These are phyloP conservation scores for Polypedilum pembai DNA, from an alignment of 1,140 invertebrate species.

Conservation along the genomic window DNA sequence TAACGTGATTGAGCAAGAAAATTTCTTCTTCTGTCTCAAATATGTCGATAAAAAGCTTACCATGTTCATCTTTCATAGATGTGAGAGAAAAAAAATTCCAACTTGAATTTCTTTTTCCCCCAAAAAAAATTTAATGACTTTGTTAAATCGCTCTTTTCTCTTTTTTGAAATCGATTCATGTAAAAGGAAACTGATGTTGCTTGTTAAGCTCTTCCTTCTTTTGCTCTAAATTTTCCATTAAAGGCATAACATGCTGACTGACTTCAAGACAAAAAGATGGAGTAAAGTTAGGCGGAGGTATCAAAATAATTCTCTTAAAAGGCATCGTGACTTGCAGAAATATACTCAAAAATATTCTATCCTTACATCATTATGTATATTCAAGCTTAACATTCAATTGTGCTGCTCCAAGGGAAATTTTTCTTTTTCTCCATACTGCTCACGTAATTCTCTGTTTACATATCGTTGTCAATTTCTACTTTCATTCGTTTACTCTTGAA, in stretches of 20 bases:
- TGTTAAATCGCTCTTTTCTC: neutral
- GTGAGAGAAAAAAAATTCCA: slow-evolving; percentile 18
- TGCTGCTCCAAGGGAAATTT: too few relatives aligned
- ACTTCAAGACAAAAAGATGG: neutral
- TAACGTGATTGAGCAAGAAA: slow-evolving; percentile 17
- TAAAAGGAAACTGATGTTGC: neutral
- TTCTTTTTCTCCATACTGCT: neutral
- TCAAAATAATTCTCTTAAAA: slow-evolving; percentile 1
- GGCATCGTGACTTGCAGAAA: slow-evolving; percentile 4
- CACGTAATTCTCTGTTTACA: neutral
- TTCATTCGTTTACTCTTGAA: neutral
- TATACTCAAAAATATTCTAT: neutral
- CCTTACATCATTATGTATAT: too few relatives aligned
- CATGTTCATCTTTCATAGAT: neutral
- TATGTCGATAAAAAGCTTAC: neutral
- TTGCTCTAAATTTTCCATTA: neutral
- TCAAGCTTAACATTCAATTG: too few relatives aligned
- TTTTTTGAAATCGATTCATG: neutral
- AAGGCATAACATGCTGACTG: neutral
- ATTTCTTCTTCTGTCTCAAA: neutral
- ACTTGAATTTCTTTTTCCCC: neutral
- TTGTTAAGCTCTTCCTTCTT: neutral
- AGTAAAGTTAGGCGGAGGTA: neutral
- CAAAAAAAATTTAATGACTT: neutral
- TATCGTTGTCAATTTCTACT: neutral